Base-by-base conservation (phyloP, 2,797 vertebrate species). In the Microctenopoma steveboyesi region DNA sequence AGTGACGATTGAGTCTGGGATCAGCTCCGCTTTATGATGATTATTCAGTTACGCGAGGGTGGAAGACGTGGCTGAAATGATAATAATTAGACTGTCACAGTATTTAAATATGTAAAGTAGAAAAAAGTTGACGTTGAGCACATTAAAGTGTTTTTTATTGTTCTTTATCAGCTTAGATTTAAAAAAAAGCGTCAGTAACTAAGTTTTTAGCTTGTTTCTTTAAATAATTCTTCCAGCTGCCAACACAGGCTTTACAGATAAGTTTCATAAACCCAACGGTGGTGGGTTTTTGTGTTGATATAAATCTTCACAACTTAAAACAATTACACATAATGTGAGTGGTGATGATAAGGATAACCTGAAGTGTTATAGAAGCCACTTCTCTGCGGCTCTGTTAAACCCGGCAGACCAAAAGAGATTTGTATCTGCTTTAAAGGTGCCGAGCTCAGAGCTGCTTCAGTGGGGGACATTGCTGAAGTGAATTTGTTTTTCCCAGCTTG, bases 351-450 rank as follows among this genome's bases (percentile, higher is more conserved):
- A 0, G 71, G 78, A 84, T 86, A 59, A 83, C 71, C 57, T 68
- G 65, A 50, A 27, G 60, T 15, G 5, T 86, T 89, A 76, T 87
- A 84, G 64, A 64, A 67, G n/a, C 66, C 78, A 81, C 78, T 75
- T 82, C 72, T 71, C 62, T 74, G 72, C n/a, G 70, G 62, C 63
- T 75, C 64, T 11, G 50, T 65, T 60, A 66, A 81, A 88, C 69
- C 81, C 79, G 64, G 86, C 55, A 73, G 85, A 83, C 84, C 83
- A 74, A 55, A 46, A 55, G 43, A 85, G 85, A 88, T 88, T 67
- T 76, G 69, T 53, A 14, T 42, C 75, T 74, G 84, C 86, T 83
- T 81, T 83, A 47, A 88, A 71, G 77, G 72, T 81, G 80, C 80
- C 62, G 78, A 79, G 74, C 64, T 28, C 70, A 58, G 64, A 14